These are phyloP conservation scores for Diaprepes abbreviatus DNA, from an alignment of 2,888 invertebrate species.

Conservation along the genomic window DNA sequence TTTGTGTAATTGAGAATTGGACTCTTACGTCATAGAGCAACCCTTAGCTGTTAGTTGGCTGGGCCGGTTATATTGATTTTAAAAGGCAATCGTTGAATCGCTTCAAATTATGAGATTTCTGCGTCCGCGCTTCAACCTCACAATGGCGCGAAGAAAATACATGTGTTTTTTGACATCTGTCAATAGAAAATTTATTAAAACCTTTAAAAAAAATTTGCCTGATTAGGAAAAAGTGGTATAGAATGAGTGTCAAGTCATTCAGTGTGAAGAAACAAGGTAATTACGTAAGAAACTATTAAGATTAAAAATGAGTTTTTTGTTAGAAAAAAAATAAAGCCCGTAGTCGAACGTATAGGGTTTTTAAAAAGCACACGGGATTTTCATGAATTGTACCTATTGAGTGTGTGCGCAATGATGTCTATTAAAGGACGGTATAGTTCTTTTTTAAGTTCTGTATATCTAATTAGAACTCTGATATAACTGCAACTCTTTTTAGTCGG, in stretches of 20 bases:
- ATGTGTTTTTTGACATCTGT: slow-evolving; percentile 63
- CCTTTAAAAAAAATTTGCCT: slow-evolving; percentile 21
- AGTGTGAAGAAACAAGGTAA: slow-evolving; percentile 8
- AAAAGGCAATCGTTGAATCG: slow-evolving; percentile 51
- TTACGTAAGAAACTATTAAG: not conserved
- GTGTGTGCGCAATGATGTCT: slow-evolving; percentile 64
- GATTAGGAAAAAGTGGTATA: slow-evolving; percentile 14
- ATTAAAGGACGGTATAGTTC: slow-evolving; percentile 60
- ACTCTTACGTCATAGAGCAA: slow-evolving; percentile 56
- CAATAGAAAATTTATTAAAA: slow-evolving; percentile 56
- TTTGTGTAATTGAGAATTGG: slow-evolving; percentile 52
- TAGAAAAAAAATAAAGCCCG: slow-evolving; percentile 18
- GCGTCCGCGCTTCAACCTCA: slow-evolving; percentile 52
- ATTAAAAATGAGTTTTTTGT: slow-evolving; percentile 49
- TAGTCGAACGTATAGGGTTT: slow-evolving; percentile 60
- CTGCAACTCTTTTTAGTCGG: slow-evolving; percentile 31
- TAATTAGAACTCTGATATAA: slow-evolving; percentile 45
- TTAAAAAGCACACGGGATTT: slow-evolving; percentile 64
- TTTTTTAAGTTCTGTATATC: slow-evolving; percentile 57
- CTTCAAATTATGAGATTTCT: slow-evolving; percentile 46
- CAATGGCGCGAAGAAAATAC: slow-evolving; percentile 63
- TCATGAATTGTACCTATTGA: slow-evolving; percentile 64
- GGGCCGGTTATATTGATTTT: slow-evolving; percentile 57
- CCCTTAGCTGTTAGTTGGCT: slow-evolving; percentile 32
- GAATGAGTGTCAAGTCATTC: slow-evolving; percentile 7